Percentiles rank a stretch among this genome's conserved stretches.
These are phyloP conservation scores for Eulemur rubriventer DNA, from an alignment of 2,797 vertebrate species.

Conservation along the genomic window DNA sequence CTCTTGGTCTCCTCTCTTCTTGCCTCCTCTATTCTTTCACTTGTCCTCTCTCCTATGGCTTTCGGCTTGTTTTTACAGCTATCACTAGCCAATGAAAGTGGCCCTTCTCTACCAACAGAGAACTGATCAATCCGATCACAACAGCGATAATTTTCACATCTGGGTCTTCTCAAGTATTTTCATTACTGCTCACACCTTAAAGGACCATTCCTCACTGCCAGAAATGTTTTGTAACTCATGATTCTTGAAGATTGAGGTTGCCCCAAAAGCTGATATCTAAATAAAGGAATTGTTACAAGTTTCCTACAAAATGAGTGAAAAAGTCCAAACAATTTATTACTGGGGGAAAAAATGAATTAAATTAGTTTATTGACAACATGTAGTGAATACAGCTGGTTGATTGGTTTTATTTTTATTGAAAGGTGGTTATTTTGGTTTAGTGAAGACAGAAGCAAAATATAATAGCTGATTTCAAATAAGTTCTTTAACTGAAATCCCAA, in stretches of 20 bases:
- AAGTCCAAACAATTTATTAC: not conserved
- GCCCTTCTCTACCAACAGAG: not conserved
- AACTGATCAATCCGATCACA: not conserved
- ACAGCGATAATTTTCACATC: not conserved
- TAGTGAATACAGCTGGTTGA: not conserved
- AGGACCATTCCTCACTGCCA: not conserved
- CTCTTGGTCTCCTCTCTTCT: not conserved
- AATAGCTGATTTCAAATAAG: constrained; percentile 45
- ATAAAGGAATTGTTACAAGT: not conserved
- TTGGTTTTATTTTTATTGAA: not conserved
- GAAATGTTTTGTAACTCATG: constrained; percentile 1
- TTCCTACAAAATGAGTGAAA: not conserved
- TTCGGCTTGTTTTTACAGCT: not conserved
- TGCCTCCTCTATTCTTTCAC: not conserved
- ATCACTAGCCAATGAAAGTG: not conserved
- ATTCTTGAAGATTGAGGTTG: not conserved
- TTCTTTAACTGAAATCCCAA: constrained; percentile 41
- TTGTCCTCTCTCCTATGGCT: not conserved
- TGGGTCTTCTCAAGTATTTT: not conserved
- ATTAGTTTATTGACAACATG: not conserved
- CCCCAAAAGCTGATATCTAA: not conserved
- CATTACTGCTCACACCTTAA: not conserved
- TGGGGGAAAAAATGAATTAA: not conserved
- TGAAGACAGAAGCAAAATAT: not conserved
- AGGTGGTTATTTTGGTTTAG: constrained; percentile 22